Conservation (phyloP, 2,888 invertebrate species). For the Apodemia duryi region DNA sequence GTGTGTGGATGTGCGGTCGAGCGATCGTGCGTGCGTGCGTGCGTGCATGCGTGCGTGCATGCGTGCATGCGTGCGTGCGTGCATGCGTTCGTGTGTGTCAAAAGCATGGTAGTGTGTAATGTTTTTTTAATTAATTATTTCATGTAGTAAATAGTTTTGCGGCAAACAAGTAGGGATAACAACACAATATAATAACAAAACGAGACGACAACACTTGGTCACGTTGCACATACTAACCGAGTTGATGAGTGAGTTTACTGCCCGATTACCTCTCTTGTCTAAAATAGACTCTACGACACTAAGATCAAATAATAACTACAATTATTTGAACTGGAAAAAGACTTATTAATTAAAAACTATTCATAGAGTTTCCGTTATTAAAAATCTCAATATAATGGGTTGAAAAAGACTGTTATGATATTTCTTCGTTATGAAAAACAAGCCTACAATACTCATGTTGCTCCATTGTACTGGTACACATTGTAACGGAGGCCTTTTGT, state of each 20-base stretch:
- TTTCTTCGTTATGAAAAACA: constrained; percentile 38
- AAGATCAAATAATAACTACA: background rate
- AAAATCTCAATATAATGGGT: constrained; percentile 20
- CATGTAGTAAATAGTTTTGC: too few species aligned
- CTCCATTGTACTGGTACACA: constrained; percentile 42
- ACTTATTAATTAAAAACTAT: constrained; percentile 15
- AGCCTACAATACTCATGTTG: constrained; percentile 37
- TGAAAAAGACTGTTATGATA: constrained; percentile 31
- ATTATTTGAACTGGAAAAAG: background rate
- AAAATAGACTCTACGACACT: background rate
- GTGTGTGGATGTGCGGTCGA: too few species aligned
- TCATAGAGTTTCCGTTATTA: constrained; percentile 12
- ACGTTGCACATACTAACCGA: too few species aligned
- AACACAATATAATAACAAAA: too few species aligned
- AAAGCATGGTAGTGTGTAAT: too few species aligned
- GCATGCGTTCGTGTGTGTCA: too few species aligned
- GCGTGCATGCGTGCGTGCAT: too few species aligned
- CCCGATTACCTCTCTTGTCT: background rate
- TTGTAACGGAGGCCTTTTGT: constrained; percentile 63
- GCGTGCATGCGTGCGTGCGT: too few species aligned
- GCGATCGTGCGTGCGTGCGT: too few species aligned
- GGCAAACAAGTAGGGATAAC: too few species aligned
- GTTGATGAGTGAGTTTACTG: background rate
- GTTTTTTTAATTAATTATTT: too few species aligned
- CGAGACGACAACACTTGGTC: too few species aligned